Evolutionary conservation across 2,113 vertebrate species (phyloP).

Genomic region (Nibea coibor): DNA sequence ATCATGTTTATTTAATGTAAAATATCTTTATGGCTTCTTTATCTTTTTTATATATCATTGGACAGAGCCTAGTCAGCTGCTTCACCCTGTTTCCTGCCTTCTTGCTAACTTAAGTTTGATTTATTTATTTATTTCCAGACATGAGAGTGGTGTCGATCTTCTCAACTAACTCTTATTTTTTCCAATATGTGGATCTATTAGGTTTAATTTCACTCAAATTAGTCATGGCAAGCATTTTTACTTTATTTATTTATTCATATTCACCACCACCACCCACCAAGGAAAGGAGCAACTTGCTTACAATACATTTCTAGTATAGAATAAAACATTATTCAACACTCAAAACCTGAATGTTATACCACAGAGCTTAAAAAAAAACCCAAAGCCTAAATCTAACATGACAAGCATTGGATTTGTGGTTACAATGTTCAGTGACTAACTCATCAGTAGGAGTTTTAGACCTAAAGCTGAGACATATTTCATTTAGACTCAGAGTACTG

Average conservation of each 20-base stretch:
- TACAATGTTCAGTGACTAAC: neutral
- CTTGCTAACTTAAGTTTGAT: neutral
- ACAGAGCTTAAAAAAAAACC: neutral
- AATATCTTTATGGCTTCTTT: too few relatives aligned
- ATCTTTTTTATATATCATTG: too few relatives aligned
- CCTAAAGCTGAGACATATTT: neutral
- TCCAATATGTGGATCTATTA: neutral
- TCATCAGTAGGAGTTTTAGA: neutral
- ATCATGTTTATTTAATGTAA: neutral
- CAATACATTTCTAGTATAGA: neutral
- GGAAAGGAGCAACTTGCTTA: neutral
- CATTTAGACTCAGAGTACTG: neutral
- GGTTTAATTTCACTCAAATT: neutral
- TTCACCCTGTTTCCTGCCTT: too few relatives aligned
- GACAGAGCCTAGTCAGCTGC: too few relatives aligned
- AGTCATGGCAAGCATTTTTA: neutral
- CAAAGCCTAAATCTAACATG: neutral
- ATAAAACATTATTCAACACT: neutral
- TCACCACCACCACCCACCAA: neutral
- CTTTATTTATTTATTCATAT: neutral
- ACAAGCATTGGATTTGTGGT: neutral
- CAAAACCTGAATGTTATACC: neutral
- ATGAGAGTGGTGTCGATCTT: neutral
- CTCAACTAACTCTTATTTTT: neutral
- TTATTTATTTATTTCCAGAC: neutral